Evolutionary conservation across 2,797 vertebrate species (phyloP).

Genomic region (Malurus leucopterus): DNA sequence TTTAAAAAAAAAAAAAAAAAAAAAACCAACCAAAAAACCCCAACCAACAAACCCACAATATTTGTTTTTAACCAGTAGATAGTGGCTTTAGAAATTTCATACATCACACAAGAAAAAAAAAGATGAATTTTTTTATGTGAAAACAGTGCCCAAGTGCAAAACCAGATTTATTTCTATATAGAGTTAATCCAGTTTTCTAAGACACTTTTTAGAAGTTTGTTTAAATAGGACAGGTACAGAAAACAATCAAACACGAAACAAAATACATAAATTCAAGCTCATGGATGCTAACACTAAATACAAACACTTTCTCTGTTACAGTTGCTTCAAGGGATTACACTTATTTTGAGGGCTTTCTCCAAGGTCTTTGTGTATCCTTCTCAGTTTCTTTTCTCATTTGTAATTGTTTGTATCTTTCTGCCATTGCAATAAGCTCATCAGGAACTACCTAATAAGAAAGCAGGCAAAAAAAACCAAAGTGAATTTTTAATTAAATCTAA

Average conservation of each 20-base stretch:
- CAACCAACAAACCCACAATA: background rate
- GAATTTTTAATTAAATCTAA: background rate
- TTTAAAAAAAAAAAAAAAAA: no score
- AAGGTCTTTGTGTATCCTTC: constrained; percentile 54
- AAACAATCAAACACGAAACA: background rate
- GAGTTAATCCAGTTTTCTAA: background rate
- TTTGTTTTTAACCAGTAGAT: background rate
- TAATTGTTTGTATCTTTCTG: constrained; percentile 85
- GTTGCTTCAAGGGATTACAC: constrained; percentile 10
- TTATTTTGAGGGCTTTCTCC: constrained; percentile 63
- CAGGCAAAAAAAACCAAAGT: background rate
- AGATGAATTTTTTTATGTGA: background rate
- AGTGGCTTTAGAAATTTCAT: background rate
- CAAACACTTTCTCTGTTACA: background rate
- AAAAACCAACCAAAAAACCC: background rate
- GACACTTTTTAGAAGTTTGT: background rate
- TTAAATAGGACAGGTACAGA: background rate
- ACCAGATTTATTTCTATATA: background rate
- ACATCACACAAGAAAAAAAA: background rate
- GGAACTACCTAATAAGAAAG: constrained; percentile 81
- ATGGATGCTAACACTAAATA: background rate
- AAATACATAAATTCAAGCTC: background rate
- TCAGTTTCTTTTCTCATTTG: constrained; percentile 73
- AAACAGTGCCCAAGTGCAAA: background rate
- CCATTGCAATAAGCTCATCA: constrained; percentile 85